Percentiles rank a stretch among this genome's conserved stretches.
These are phyloP conservation scores for Cantharis rufa DNA, from an alignment of 2,888 invertebrate species.

Conservation along the genomic window DNA sequence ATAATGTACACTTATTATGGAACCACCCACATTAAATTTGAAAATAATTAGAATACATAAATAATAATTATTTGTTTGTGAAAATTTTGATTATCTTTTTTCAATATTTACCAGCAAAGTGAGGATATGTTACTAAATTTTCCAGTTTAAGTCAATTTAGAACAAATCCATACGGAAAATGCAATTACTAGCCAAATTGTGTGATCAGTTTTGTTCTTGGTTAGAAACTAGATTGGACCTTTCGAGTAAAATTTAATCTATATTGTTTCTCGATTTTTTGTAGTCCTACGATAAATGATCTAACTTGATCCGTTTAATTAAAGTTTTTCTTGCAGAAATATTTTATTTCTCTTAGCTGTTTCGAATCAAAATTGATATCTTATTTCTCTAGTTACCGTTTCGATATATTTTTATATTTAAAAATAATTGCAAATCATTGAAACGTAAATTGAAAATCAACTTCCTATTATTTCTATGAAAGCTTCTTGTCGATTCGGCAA, in stretches of 20 bases:
- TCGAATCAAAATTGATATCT: neutral
- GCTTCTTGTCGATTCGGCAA: neutral
- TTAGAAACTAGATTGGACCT: neutral
- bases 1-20: neutral
- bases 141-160: no score
- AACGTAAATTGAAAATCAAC: neutral
- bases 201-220: neutral
- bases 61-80: no score
- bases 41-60: no score
- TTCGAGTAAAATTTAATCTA: neutral
- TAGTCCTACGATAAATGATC: neutral
- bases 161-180: neutral
- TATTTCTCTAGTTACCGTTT: neutral
- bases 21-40: neutral
- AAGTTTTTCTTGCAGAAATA: neutral
- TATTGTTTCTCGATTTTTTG: neutral
- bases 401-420: neutral
- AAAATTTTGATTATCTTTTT: no score
- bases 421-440: neutral
- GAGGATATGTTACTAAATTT: no score
- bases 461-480: neutral
- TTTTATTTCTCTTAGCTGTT: neutral
- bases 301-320: neutral
- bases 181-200: neutral
- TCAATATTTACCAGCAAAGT: no score